phyloP scores from a whole-genome alignment of 2,113 vertebrate genomes.

The Falco punctatus region DNA sequence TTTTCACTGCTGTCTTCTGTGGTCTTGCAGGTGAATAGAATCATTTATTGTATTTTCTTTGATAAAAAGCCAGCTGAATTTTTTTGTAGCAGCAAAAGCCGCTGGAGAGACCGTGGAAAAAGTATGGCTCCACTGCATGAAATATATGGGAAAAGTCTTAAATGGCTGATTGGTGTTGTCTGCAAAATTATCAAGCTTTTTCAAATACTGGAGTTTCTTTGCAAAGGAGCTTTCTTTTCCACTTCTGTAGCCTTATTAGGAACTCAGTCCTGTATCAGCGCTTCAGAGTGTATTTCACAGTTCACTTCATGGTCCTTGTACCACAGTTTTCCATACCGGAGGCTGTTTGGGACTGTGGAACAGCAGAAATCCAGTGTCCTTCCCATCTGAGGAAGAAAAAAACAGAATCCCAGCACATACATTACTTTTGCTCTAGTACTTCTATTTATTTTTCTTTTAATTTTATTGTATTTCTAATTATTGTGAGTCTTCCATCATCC shows the following conservation, averaged over 20 bases:
- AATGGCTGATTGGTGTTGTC: background rate
- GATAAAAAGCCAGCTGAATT: background rate
- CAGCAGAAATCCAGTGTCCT: background rate
- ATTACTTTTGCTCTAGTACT: background rate
- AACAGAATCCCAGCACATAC: background rate
- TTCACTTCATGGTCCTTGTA: background rate
- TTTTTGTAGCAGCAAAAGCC: background rate
- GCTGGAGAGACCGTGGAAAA: background rate
- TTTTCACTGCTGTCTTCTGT: background rate
- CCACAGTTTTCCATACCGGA: background rate
- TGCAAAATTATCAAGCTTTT: background rate
- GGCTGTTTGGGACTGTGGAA: background rate
- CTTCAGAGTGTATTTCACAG: background rate
- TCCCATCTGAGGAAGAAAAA: background rate
- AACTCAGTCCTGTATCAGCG: accelerated
- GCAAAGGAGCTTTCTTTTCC: background rate
- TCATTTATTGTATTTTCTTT: background rate
- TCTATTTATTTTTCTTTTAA: background rate
- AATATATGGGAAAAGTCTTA: background rate
- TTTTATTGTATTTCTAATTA: background rate
- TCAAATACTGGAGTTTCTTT: background rate
- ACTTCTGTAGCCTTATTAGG: background rate
- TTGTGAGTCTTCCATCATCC: background rate
- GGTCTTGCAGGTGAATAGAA: background rate
- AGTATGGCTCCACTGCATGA: background rate